Evolutionary conservation across 2,113 vertebrate species (phyloP).

Genomic region (Tinamus guttatus): DNA sequence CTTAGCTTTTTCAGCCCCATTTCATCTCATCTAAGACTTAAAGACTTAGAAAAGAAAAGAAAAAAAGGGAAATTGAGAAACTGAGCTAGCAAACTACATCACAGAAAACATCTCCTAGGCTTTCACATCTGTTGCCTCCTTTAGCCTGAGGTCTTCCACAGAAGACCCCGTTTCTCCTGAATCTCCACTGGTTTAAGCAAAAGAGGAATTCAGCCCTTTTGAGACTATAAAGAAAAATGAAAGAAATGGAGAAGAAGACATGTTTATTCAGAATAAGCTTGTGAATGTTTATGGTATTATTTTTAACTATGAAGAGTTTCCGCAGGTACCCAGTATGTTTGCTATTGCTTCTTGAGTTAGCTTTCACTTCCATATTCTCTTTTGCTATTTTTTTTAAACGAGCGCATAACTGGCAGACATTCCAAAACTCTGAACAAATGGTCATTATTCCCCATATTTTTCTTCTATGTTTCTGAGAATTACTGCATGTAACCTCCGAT

Average conservation of each 20-base stretch:
- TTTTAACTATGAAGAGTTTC: too few species aligned
- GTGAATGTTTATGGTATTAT: not conserved
- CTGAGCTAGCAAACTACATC: not conserved
- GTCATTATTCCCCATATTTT: slow-evolving; percentile 43
- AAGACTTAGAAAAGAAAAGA: not conserved
- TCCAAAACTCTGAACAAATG: slow-evolving; percentile 28
- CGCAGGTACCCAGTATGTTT: not conserved
- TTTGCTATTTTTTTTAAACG: slow-evolving; percentile 4
- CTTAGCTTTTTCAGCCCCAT: not conserved
- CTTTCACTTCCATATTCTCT: not conserved
- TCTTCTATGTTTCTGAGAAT: slow-evolving; percentile 54
- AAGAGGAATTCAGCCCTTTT: not conserved
- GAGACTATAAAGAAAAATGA: not conserved
- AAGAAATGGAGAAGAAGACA: not conserved
- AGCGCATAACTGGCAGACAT: slow-evolving; percentile 55
- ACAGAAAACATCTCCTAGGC: not conserved
- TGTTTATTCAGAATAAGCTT: not conserved
- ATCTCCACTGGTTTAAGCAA: not conserved
- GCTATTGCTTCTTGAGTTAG: not conserved
- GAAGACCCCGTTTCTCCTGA: not conserved
- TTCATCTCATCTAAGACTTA: not conserved
- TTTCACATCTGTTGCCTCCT: not conserved
- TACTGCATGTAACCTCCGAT: slow-evolving; percentile 30
- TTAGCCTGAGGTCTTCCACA: not conserved
- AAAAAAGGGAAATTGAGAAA: not conserved